Base-by-base conservation (phyloP, 1,140 invertebrate species). In the Drepana arcuata region DNA sequence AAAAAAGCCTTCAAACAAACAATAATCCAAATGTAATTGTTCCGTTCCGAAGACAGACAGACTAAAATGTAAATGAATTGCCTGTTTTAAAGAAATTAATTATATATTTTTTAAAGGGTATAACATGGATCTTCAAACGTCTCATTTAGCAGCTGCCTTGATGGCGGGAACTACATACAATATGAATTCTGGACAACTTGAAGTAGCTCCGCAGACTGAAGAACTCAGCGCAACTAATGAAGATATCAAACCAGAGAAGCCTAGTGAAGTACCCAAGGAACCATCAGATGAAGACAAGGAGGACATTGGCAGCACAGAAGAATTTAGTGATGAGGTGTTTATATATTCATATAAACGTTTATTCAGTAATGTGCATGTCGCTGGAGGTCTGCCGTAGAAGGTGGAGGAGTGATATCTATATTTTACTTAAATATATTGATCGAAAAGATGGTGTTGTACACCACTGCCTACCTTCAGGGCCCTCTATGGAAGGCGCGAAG, bases 271-370 rank as follows among this genome's bases (percentile, higher is more conserved):
- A 29, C 48, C 16, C 11, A 73, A 73, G 47, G 66, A 68, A 31
- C 35, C 54, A 24, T 18, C 51, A 32, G 84, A 83, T 48, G 85
- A 84, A 54, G 84, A 84, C 23, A 86, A 86, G 51, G 85, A 86
- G 65, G 86, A 87, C 48, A 62, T 62, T 18, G 85, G 74, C 35
- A 86, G 86, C 49, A 79, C 80, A 31, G 86, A 87, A 63, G 86
- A 87, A 41, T 86, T 83, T 63, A 69, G 72, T 16, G 86, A 88
- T 66, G 86, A 87, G 84, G 86, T 87, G 4, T 7, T 33, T 27
- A 11, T 30, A 26, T 38, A 41, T 41, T 7, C 10, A 28, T 30
- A 38, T 18, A 28, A 38, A 31, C 54, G 15, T 42, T 48, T 34
- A n/a, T n/a, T n/a, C n/a, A n/a, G n/a, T n/a, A n/a, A n/a, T n/a